phyloP scores from a whole-genome alignment of 2,888 invertebrate species.

The Drosophila prostipennis region DNA sequence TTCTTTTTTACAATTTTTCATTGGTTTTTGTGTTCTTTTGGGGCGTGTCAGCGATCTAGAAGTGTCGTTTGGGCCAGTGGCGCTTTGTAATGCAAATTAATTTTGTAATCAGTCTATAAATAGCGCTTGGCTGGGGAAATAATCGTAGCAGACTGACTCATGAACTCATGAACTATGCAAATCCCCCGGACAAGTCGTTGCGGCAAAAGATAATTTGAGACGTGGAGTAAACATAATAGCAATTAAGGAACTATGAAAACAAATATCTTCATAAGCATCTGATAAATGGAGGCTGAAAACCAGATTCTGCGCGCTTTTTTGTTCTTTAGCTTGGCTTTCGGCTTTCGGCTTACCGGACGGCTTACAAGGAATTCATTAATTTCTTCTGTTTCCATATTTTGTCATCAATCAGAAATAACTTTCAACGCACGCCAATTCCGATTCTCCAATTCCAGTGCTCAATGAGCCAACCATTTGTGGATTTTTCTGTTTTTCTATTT shows the following conservation, averaged over 20 bases:
- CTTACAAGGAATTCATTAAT: slow-evolving; percentile 78
- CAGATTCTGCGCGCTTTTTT: slow-evolving; percentile 38
- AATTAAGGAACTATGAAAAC: slow-evolving; percentile 62
- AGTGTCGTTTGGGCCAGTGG: slow-evolving; percentile 51
- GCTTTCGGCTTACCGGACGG: slow-evolving; percentile 18
- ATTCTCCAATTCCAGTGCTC: slow-evolving; percentile 63
- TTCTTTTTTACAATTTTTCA: too few species aligned
- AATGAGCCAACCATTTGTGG: slow-evolving; percentile 53
- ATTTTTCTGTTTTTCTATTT: slow-evolving; percentile 14
- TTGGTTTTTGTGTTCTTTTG: slow-evolving; percentile 6
- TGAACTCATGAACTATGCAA: slow-evolving; percentile 54
- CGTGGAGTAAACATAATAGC: slow-evolving; percentile 66
- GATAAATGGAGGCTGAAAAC: slow-evolving; percentile 59
- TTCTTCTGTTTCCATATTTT: slow-evolving; percentile 63
- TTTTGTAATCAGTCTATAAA: slow-evolving; percentile 66
- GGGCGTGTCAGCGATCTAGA: slow-evolving; percentile 60
- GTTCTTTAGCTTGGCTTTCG: slow-evolving; percentile 45
- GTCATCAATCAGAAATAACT: slow-evolving; percentile 80
- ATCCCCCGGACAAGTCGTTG: slow-evolving; percentile 59
- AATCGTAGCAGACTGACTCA: slow-evolving; percentile 62
- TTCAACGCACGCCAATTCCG: slow-evolving; percentile 70
- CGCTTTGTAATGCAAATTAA: slow-evolving; percentile 68
- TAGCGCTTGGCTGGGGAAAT: slow-evolving; percentile 35
- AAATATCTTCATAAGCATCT: slow-evolving; percentile 59
- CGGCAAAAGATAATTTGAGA: slow-evolving; percentile 48